A percentile compares a stretch with the other conserved stretches of the same genome.
Conservation (phyloP, 2,113 vertebrate species). For the Heterochromis multidens region DNA sequence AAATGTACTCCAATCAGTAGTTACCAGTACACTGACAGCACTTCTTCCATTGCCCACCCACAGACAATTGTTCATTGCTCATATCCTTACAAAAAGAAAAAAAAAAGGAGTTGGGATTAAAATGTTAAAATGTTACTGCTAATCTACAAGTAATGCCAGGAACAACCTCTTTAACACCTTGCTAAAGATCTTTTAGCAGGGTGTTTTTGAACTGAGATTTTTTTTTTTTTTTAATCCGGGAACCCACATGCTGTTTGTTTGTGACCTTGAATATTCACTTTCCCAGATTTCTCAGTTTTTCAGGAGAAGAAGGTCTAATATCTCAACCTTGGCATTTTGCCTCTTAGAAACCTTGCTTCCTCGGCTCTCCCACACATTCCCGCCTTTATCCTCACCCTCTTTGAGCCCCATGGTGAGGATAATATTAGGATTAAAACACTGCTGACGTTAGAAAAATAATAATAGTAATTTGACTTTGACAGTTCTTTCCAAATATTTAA, state of each 20-base stretch:
- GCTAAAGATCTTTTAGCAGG: not conserved
- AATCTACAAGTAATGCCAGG: not conserved
- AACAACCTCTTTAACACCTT: not conserved
- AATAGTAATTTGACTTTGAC: constrained; percentile 4
- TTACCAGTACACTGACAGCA: not conserved
- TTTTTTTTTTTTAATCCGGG: not conserved
- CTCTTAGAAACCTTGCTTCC: constrained; percentile 55
- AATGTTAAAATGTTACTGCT: not conserved
- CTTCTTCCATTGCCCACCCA: too few relatives aligned
- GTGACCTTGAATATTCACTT: constrained; percentile 63
- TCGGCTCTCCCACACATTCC: constrained; percentile 62
- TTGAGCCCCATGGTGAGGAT: constrained; percentile 6
- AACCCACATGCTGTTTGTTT: constrained; percentile 17
- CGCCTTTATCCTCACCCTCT: constrained; percentile 37
- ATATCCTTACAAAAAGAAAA: not conserved
- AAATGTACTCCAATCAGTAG: not conserved
- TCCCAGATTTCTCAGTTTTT: constrained; percentile 44
- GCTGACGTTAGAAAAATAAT: not conserved
- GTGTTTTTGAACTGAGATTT: not conserved
- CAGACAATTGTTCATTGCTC: not conserved
- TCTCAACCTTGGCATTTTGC: constrained; percentile 68
- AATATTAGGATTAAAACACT: constrained; percentile 19
- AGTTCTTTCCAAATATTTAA: constrained; percentile 14
- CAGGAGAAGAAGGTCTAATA: constrained; percentile 28
- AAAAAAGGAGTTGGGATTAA: not conserved